Base-by-base conservation (phyloP, 2,113 vertebrate genomes). In the Capricornis sumatraensis region DNA sequence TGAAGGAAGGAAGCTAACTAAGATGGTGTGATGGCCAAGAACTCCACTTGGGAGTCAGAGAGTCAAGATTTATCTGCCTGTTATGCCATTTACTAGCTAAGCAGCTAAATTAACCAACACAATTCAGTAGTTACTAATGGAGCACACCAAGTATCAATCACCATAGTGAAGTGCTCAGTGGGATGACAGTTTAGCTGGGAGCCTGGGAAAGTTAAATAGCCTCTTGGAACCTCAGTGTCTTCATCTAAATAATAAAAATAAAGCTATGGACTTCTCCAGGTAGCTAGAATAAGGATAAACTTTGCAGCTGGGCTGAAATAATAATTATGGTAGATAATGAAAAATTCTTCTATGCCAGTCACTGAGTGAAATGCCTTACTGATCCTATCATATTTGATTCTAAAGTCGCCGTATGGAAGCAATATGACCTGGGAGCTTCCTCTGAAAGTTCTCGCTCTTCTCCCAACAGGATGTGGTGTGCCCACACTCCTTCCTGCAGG, bases 391-490 rank as follows among this genome's bases (percentile, higher is more conserved):
- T 36, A 40, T 15, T 82, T 21, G n/a, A 83, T 71, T 90, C 27
- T 45, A 64, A 83, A 95, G 47, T 33, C 27, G 5, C 9, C 19
- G 0, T n/a, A 25, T 60, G 78, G 25, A 82, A 71, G 67, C n/a
- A 28, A 53, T 16, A 25, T 30, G 13, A 13, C 19, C 16, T 10
- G 25, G 15, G 12, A 47, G 13, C 52, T 23, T 53, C 19, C 52
- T 71, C 14, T 45, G 47, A 19, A 25, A 21, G 67, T 27, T 19
- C 50, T 15, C 17, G 14, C 12, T 3, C 45, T 1, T 21, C 14
- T 14, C 2, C 2, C 30, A n/a, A 15, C 2, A 7, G 53, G 40
- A 57, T 3, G 19, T 0, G 7, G 2, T 13, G 0, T 15, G 30
- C 21, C 17, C n/a, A 16, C 15, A 7, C 0, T 60, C 2, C 4